A percentile compares a stretch with the other conserved stretches of the same genome.
Conservation (phyloP, 2,888 invertebrate genomes). For the Sialis lutaria region DNA sequence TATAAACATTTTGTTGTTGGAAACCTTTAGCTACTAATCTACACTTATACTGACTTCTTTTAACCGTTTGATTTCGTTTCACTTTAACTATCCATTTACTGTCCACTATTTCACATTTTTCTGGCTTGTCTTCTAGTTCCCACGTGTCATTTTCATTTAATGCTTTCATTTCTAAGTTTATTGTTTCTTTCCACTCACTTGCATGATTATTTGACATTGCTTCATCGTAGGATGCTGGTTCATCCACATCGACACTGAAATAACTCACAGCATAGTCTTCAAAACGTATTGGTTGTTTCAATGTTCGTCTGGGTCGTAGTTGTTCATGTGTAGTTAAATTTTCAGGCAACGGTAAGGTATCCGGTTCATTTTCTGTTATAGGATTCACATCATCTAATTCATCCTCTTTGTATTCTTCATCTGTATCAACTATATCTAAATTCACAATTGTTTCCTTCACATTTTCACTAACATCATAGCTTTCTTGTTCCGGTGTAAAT, state of each 20-base stretch:
- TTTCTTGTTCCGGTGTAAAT: too few species aligned
- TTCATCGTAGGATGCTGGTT: constrained; percentile 2
- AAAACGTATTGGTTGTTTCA: constrained; percentile 1
- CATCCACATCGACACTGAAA: constrained; percentile 4
- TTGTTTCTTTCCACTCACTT: not conserved
- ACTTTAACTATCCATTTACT: too few species aligned
- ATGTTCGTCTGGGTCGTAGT: not conserved
- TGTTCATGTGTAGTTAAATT: constrained; percentile 1
- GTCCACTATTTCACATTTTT: not conserved
- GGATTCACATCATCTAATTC: too few species aligned
- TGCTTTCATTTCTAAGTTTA: not conserved
- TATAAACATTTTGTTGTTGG: not conserved
- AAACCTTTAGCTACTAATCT: constrained; percentile 1
- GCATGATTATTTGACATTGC: not conserved
- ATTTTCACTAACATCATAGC: not conserved
- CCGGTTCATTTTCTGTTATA: too few species aligned
- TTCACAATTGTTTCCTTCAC: not conserved
- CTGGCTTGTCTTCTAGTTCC: not conserved
- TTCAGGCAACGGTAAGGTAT: not conserved
- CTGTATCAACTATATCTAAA: too few species aligned
- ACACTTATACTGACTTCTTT: not conserved
- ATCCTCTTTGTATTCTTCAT: too few species aligned
- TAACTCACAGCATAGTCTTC: constrained; percentile 2
- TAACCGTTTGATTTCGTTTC: not conserved
- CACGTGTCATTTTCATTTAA: not conserved